Percentiles rank a stretch among this genome's conserved stretches.
phyloP scores from a whole-genome alignment of 2,888 invertebrate genomes.

The Resseliella maxima region DNA sequence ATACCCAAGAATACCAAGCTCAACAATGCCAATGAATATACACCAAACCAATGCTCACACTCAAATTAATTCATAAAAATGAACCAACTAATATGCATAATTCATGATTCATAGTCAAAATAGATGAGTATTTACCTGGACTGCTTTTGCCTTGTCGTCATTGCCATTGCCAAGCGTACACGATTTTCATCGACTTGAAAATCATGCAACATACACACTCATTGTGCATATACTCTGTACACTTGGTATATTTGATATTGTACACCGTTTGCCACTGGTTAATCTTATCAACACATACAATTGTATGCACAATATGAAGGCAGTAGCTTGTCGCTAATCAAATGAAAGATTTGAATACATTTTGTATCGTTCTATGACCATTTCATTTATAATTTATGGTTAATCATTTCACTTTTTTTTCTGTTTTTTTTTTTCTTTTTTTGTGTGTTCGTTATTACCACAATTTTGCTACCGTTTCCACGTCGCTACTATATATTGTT shows the following conservation, averaged over 20 bases:
- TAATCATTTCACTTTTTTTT: slow-evolving; percentile 29
- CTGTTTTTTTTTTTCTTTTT: background rate
- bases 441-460: background rate
- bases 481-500: background rate
- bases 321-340: background rate
- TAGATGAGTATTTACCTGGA: slow-evolving; percentile 36
- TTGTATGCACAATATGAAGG: background rate
- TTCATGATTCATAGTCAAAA: slow-evolving; percentile 20
- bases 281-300: slow-evolving; percentile 15
- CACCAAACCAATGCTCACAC: background rate
- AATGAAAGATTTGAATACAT: slow-evolving; percentile 36
- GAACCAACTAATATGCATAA: slow-evolving; percentile 28
- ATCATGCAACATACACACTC: background rate
- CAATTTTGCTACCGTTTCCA: background rate
- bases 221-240: background rate
- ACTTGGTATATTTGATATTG: too few species aligned
- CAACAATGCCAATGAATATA: background rate
- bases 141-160: background rate
- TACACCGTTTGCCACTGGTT: background rate
- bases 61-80: slow-evolving; percentile 37
- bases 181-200: background rate
- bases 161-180: background rate
- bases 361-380: background rate
- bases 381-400: slow-evolving; percentile 17
- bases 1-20: background rate